Evolutionary conservation across 2,888 invertebrate genomes (phyloP), one percentile per base, ranked within the genome.

Genomic region (Hirtodrosophila trivittata): DNA sequence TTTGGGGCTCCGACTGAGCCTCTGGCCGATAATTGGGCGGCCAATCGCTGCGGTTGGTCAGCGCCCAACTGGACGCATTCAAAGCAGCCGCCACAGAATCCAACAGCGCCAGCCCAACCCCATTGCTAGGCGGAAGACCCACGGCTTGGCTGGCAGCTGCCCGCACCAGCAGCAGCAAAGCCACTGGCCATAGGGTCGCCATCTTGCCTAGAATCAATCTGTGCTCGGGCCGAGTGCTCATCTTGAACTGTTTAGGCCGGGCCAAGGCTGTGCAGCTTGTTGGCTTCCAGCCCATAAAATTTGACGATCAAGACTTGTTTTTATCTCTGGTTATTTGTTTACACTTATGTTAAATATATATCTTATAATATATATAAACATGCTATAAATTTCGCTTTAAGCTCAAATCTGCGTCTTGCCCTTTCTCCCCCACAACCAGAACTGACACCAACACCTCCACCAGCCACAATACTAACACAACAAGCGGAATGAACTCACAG

Each of bases 11-110:
- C 12, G 18, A 28, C 2, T 18, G 12, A 7, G 7, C 0, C 9
- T 6, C 6, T 0, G 39, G 16, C 3, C 42, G 3, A 38, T 9
- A 59, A 7, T 35, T 70, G 51, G 3, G 21, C 16, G 94, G 94
- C 91, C 94, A 94, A 12, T 91, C 70, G 8, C 90, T 89, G 39
- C 91, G 90, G 0, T 91, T 91, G 3, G 90, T 89, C 13, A 94
- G 68, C 0, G 91, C 89, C 75, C 93, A 93, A 7, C 77, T 82
- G 16, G 82, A 68, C 0, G 42, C 47, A 9, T 69, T 70, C 1
- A 88, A 3, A 0, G 75, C 73, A 0, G 26, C n/a, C 1, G 66
- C 43, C 12, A 88, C 58, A 5, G 75, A 43, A 0, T 72, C 50
- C 8, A 88, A 35, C 1, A 87, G 67, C 0, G 57, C 46, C 2